Evolutionary conservation across 2,888 invertebrate genomes (phyloP), one percentile per base, ranked within the genome.

Genomic region (Drosophila pegasa): DNA sequence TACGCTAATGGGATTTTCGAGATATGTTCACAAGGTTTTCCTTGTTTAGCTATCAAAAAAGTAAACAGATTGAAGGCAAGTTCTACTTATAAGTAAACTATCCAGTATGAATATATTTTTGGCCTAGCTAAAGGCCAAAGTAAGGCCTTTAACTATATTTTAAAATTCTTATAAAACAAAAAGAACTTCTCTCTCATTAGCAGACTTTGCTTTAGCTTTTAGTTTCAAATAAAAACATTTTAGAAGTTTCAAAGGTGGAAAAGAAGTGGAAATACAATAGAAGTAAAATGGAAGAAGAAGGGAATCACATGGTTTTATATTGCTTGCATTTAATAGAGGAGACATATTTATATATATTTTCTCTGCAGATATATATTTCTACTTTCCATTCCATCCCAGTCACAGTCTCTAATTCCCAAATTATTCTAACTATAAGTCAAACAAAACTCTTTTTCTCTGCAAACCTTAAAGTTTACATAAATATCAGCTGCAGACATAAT

Each of bases 401-500:
- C 9, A 10, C 0, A 5, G n/a, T n/a, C 5, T 16, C 5, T 5
- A 43, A 25, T 5, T 43, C 16, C 27, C 16, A 16, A 12, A 29
- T 6, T 3, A 16, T 3, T 10, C 29, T 18, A 1, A 5, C 3
- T 51, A 18, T 18, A 14, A 27, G 18, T 4, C 25, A 1, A 10
- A 22, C 3, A 27, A 18, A 25, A 56, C 12, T 33, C 5, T 20
- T 9, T 18, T 10, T 22, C 3, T 6, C 16, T n/a, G 35, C 43
- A 33, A 27, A 63, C 27, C 10, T 48, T 47, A 12, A 47, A 50
- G 50, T 22, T 35, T 40, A 14, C n/a, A 35, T 35, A 35, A 45
- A 27, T 16, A 20, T 2, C 20, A 48, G 33, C 33, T n/a, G 31
- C 29, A 35, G 41, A 10, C 14, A 27, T 59, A 38, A 62, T 41